phyloP scores from a whole-genome alignment of 2,113 vertebrate species.

The Saguinus imperator region DNA sequence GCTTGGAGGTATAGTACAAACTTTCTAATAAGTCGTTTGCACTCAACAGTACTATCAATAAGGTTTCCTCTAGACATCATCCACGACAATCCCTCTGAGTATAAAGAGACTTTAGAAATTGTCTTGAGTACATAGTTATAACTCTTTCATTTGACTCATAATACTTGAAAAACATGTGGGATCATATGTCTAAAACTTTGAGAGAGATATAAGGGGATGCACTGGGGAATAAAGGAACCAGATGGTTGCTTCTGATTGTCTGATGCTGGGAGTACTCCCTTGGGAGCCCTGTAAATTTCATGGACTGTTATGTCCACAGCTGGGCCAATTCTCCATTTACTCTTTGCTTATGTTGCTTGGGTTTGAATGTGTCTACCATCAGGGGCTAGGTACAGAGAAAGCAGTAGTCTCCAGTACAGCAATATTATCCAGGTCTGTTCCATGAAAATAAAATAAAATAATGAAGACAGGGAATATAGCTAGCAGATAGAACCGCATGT shows the following conservation, averaged over 20 bases:
- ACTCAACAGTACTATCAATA: neutral
- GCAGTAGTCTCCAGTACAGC: neutral
- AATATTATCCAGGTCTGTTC: neutral
- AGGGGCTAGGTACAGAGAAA: neutral
- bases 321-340: neutral
- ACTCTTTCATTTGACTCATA: neutral
- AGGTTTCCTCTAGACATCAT: neutral
- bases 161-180: neutral
- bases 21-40: neutral
- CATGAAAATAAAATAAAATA: neutral
- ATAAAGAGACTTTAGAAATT: conserved; percentile 41
- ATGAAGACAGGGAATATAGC: neutral
- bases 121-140: neutral
- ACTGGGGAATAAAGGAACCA: neutral
- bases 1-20: neutral
- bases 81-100: neutral
- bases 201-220: neutral
- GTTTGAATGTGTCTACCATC: neutral
- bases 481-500: neutral
- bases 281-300: neutral
- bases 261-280: neutral
- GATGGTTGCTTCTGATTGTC: neutral
- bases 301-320: neutral
- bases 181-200: neutral
- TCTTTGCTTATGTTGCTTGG: neutral